phyloP scores from a whole-genome alignment of 2,113 vertebrate genomes.

The Amphiprion percula region DNA sequence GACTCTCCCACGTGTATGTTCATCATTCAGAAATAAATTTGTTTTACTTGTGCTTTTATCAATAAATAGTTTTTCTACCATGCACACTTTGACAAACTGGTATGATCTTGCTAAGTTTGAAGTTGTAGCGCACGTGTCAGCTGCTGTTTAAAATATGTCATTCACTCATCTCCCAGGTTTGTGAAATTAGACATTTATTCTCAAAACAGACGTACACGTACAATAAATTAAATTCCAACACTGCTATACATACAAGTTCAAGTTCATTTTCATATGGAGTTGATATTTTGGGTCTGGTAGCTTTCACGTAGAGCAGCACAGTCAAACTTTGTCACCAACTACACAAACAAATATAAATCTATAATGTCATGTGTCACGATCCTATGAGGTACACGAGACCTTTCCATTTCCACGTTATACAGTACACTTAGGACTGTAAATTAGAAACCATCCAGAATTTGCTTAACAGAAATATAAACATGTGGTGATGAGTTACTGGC shows the following conservation, averaged over 20 bases:
- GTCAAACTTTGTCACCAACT: conserved; percentile 63
- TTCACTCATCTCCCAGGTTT: conserved; percentile 36
- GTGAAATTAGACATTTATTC: conserved; percentile 84
- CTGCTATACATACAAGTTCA: conserved; percentile 78
- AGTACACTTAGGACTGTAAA: conserved; percentile 49
- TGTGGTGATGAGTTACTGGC: conserved; percentile 7
- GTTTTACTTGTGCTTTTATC: conserved; percentile 41
- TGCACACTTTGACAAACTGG: neutral
- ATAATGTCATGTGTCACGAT: conserved; percentile 43
- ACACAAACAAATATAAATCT: conserved; percentile 66
- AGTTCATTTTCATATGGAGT: conserved; percentile 75
- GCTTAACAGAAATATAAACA: conserved; percentile 25
- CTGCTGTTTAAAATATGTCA: neutral
- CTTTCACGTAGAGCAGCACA: conserved; percentile 50
- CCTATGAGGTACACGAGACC: conserved; percentile 55
- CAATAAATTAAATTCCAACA: conserved; percentile 85
- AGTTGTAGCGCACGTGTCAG: neutral
- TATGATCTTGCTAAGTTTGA: too few species aligned
- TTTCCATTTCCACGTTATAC: conserved; percentile 47
- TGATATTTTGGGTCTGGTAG: conserved; percentile 41
- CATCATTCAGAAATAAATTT: conserved; percentile 2
- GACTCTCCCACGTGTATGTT: neutral
- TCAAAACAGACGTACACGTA: conserved; percentile 82
- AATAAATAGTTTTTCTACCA: conserved; percentile 26
- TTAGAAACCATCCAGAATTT: conserved; percentile 5